Base-by-base conservation (phyloP, 2,888 invertebrate species). In the Blera fallax region DNA sequence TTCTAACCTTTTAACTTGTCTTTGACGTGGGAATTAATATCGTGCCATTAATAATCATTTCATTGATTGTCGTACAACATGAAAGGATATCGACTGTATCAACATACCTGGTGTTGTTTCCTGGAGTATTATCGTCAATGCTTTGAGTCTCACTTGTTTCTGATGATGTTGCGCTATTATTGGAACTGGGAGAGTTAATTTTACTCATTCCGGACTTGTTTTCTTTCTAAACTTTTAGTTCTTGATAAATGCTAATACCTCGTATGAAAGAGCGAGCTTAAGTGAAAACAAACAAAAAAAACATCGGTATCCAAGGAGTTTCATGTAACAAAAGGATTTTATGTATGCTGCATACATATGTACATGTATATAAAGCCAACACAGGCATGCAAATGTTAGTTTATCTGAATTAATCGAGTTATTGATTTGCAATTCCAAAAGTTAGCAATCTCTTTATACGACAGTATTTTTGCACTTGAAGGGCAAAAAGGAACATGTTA, bases 121-220 rank as follows among this genome's bases (percentile, higher is more conserved):
- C 70, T 76, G 77, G 82, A 82, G 60, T 87, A 84, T 87, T 89
- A 87, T 91, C 91, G 79, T 91, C 91, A 78, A 90, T 87, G 87
- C 92, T 91, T 74, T 89, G 91, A 3, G 90, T 88, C 87, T 91
- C 91, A 88, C 91, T 91, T 43, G 91, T 91, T 88, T 91, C 92
- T 24, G 91, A 91, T 65, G 91, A 90, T 76, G 90, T 89, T 50
- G 89, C 89, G 80, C 91, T 91, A 85, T 90, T 91, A 87, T 90
- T 90, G 70, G 89, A 62, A 37, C 81, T 82, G 14, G 80, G 80
- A 18, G 87, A 87, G 58, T 87, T 84, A 14, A 78, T 50, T 78
- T 83, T 87, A 73, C 78, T 87, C 87, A 87, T 87, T 32, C 24
- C 54, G 16, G 7, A n/a, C n/a, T 21, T 52, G 6, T 40, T 64